phyloP scores from a whole-genome alignment of 2,113 vertebrate species.

The Saimiri boliviensis region DNA sequence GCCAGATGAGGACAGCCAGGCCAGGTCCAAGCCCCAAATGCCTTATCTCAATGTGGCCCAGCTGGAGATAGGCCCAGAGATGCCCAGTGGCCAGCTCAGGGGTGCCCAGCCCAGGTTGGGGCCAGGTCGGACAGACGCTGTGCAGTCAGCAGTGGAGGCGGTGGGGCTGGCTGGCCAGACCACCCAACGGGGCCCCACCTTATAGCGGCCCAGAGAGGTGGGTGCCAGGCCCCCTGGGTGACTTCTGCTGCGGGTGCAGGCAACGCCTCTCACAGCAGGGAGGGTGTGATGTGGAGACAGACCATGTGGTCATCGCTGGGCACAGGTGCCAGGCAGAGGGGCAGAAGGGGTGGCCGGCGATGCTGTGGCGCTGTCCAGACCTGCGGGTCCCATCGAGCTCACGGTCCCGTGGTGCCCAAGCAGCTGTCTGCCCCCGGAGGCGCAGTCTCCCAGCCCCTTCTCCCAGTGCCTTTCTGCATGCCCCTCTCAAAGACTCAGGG shows the following conservation, averaged over 20 bases:
- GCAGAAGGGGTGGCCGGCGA: rapidly evolving
- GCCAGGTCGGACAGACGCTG: rapidly evolving
- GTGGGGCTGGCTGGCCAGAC: neutral
- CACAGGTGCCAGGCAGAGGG: neutral
- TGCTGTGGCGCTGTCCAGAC: rapidly evolving
- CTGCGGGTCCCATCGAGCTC: rapidly evolving
- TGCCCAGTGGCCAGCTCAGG: rapidly evolving
- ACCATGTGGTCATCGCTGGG: neutral
- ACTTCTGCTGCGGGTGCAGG: rapidly evolving
- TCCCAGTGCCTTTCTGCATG: neutral
- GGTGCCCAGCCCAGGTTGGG: no score
- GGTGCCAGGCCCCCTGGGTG: neutral
- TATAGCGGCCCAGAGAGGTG: rapidly evolving
- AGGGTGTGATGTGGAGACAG: neutral
- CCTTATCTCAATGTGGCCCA: rapidly evolving
- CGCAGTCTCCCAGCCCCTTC: neutral
- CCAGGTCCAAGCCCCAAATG: neutral
- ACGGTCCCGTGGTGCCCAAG: rapidly evolving
- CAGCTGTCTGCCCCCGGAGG: no score
- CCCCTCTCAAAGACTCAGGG: neutral
- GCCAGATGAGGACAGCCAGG: neutral
- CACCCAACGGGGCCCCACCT: neutral
- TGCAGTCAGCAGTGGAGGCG: neutral
- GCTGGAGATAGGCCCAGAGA: neutral
- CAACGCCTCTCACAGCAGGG: neutral